Evolutionary conservation across 2,113 vertebrate species (phyloP).

Genomic region (Pterophyllum scalare): DNA sequence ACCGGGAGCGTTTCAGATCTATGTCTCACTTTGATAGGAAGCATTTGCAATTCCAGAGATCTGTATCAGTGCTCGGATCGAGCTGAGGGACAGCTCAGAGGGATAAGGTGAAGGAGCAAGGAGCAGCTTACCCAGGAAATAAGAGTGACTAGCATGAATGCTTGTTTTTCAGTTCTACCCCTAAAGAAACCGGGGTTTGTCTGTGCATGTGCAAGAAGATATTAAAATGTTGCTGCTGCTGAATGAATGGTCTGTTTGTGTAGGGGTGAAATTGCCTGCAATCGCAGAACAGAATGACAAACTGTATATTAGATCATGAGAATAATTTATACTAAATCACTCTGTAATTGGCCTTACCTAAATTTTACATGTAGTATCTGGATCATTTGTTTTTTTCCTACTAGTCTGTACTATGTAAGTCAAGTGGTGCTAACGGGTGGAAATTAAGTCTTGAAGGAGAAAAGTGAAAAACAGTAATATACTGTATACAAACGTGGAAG

Average conservation of each 20-base stretch:
- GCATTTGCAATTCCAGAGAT: conserved; percentile 62
- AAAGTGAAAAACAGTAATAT: not conserved
- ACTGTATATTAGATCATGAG: not conserved
- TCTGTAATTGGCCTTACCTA: not conserved
- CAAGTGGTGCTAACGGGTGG: not conserved
- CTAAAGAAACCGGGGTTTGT: conserved; percentile 48
- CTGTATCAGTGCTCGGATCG: conserved; percentile 17
- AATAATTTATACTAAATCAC: conserved; percentile 1
- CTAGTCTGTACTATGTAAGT: not conserved
- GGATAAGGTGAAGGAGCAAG: conserved; percentile 20
- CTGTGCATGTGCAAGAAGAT: conserved; percentile 23
- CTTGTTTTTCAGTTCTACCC: conserved; percentile 30
- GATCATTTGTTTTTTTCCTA: not conserved
- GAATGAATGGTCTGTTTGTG: conserved; percentile 17
- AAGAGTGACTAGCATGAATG: conserved; percentile 21
- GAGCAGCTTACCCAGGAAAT: conserved; percentile 37
- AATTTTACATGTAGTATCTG: not conserved
- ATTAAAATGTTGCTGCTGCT: conserved; percentile 36
- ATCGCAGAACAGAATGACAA: conserved; percentile 7
- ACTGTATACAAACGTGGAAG: not conserved
- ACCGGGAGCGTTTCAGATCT: conserved; percentile 39
- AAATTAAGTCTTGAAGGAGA: not conserved
- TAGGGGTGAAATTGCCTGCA: not conserved
- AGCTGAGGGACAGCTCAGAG: not conserved
- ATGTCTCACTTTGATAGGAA: conserved; percentile 43